Conservation (phyloP, 2,113 vertebrate species). For the Cebidichthys violaceus region DNA sequence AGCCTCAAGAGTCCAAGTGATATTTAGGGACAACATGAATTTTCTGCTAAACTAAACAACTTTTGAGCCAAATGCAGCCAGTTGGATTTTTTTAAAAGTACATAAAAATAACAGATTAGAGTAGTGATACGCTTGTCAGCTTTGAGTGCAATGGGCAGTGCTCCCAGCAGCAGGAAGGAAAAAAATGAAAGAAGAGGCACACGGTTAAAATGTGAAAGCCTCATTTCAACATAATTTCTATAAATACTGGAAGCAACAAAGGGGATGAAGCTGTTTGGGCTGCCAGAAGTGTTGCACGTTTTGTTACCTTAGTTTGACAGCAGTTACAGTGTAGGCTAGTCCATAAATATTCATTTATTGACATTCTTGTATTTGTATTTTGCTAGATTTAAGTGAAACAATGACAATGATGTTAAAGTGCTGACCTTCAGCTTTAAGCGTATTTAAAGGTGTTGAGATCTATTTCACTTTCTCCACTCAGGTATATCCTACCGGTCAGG, state of each 20-base stretch:
- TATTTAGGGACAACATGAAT: slow-evolving; percentile 48
- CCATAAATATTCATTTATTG: background rate
- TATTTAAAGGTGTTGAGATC: background rate
- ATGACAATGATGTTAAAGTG: background rate
- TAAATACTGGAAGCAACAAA: slow-evolving; percentile 39
- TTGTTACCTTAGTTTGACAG: background rate
- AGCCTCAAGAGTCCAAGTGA: slow-evolving; percentile 45
- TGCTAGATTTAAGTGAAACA: background rate
- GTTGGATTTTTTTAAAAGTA: slow-evolving; percentile 23
- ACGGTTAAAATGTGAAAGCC: slow-evolving; percentile 40
- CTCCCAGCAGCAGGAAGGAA: slow-evolving; percentile 26
- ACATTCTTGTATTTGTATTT: background rate
- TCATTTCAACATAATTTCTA: slow-evolving; percentile 44
- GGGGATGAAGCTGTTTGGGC: slow-evolving; percentile 3
- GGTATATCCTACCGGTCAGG: background rate
- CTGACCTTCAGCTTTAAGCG: background rate
- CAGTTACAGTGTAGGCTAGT: background rate
- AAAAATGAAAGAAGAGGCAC: slow-evolving; percentile 2
- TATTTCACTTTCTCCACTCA: slow-evolving; percentile 1
- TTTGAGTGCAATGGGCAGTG: slow-evolving; percentile 45
- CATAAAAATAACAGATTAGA: slow-evolving; percentile 57
- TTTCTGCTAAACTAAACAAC: slow-evolving; percentile 61
- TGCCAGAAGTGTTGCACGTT: slow-evolving; percentile 10
- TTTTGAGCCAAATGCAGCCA: slow-evolving; percentile 39
- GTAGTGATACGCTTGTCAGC: slow-evolving; percentile 27